These are phyloP conservation scores for Macrosteles quadrilineatus DNA, from an alignment of 1,140 invertebrate species.

Conservation along the genomic window DNA sequence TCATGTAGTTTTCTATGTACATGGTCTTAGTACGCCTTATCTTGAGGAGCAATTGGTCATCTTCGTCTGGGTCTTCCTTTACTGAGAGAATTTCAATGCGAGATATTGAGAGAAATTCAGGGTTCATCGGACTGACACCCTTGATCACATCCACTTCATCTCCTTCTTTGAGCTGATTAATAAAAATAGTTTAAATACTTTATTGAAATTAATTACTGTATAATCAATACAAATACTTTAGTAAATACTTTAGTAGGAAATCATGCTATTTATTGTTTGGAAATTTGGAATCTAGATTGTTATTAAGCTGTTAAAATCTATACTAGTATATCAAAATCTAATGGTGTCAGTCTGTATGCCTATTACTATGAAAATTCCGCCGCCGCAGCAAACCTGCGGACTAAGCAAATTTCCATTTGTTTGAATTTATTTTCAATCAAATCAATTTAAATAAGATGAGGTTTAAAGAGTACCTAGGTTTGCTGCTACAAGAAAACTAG, in stretches of 20 bases:
- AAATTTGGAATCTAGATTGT: neutral
- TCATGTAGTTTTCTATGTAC: slow-evolving; percentile 56
- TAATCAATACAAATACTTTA: too few species aligned
- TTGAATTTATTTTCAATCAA: too few species aligned
- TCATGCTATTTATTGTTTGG: neutral
- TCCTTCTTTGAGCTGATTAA: slow-evolving; percentile 52
- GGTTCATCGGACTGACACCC: slow-evolving; percentile 58
- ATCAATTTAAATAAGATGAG: too few species aligned
- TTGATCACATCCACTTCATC: slow-evolving; percentile 69
- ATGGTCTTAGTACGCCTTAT: slow-evolving; percentile 60
- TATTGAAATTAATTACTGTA: neutral
- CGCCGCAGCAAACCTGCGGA: too few species aligned
- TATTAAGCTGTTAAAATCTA: neutral
- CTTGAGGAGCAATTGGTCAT: slow-evolving; percentile 54
- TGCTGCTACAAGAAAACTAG: too few species aligned
- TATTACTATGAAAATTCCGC: too few species aligned
- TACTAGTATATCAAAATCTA: neutral
- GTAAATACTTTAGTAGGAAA: neutral
- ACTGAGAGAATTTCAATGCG: slow-evolving; percentile 59
- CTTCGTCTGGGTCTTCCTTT: slow-evolving; percentile 42
- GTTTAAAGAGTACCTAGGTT: too few species aligned
- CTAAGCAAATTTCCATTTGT: too few species aligned
- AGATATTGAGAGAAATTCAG: slow-evolving; percentile 60
- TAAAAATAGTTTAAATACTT: neutral
- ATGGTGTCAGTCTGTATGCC: neutral